Percentiles rank a stretch among this genome's conserved stretches.
Conservation (phyloP, 2,888 invertebrate species). For the Diarsia brunnea region DNA sequence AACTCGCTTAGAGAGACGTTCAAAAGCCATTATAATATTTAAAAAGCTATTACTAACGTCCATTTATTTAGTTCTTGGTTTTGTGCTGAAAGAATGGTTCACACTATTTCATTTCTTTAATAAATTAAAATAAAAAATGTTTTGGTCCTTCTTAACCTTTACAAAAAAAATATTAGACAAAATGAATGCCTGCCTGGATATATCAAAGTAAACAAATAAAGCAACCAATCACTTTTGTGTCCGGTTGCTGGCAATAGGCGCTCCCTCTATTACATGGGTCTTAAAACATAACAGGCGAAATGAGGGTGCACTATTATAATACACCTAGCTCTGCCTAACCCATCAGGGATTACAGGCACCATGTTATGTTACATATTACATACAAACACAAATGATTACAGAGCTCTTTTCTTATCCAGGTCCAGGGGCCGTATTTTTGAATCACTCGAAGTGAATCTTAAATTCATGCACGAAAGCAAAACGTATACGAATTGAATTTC, state of each 20-base stretch:
- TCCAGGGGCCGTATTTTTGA: no score
- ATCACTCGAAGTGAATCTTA: no score
- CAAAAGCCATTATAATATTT: slow-evolving; percentile 53
- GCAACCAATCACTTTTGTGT: no score
- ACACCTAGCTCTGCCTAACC: no score
- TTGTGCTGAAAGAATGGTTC: slow-evolving; percentile 43
- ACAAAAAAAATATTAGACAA: neutral
- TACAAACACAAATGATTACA: neutral
- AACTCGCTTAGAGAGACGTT: slow-evolving; percentile 42
- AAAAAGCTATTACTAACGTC: slow-evolving; percentile 52
- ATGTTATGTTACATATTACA: no score
- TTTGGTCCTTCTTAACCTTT: neutral
- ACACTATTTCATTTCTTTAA: slow-evolving; percentile 49
- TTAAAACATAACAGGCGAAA: no score
- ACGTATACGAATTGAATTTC: no score
- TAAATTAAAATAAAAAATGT: slow-evolving; percentile 31
- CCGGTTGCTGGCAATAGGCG: no score
- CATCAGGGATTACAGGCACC: no score
- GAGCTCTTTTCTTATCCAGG: neutral
- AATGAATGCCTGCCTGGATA: neutral
- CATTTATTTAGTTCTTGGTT: slow-evolving; percentile 56
- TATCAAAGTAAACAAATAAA: neutral
- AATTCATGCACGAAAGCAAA: no score
- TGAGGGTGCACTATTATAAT: no score
- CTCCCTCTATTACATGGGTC: no score